Evolutionary conservation across 1,140 invertebrate species (phyloP), one percentile per base, ranked within the genome.

Genomic region (Leptoteleia sp.): DNA sequence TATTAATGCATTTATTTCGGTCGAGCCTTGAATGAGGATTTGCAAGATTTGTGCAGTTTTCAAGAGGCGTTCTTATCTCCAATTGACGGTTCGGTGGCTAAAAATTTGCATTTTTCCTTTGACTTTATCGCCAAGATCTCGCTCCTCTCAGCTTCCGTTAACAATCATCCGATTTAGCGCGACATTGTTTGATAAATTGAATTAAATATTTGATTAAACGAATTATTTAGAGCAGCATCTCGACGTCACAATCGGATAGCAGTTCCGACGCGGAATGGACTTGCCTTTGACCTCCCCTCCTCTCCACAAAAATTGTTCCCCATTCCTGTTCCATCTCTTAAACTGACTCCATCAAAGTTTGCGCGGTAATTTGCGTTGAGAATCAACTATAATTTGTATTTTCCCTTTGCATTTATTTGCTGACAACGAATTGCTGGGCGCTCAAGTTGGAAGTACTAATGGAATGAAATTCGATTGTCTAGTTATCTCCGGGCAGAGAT

Each of bases 401-500:
- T 35, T 52, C 0, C 19, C 15, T 38, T 64, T 5, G 40, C 45
- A 50, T 64, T 65, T 25, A 27, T 38, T 40, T 64, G 59, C 33
- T 64, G 22, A 42, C 27, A 7, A 13, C 52, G 8, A 29, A 33
- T 37, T 35, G 17, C n/a, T 22, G n/a, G n/a, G 7, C 17, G 9
- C 3, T 22, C n/a, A n/a, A n/a, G n/a, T n/a, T n/a, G n/a, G n/a
- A n/a, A n/a, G n/a, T n/a, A n/a, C n/a, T 29, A 29, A 8, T 29
- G 8, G 8, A 29, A 4, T 29, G 27, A 29, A 29, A 8, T 29
- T 3, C 8, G 4, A 7, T 29, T 29, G 43, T 83, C 85, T 87
- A 96, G 94, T 90, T 95, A 73, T 95, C 95, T n/a, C 94, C 94
- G 5, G 94, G 94, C 42, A 90, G 91, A 83, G 94, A 92, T 84